A percentile compares a stretch with the other conserved stretches of the same genome.
Conservation (phyloP, 2,888 invertebrate genomes). For the Hartigia nigra region DNA sequence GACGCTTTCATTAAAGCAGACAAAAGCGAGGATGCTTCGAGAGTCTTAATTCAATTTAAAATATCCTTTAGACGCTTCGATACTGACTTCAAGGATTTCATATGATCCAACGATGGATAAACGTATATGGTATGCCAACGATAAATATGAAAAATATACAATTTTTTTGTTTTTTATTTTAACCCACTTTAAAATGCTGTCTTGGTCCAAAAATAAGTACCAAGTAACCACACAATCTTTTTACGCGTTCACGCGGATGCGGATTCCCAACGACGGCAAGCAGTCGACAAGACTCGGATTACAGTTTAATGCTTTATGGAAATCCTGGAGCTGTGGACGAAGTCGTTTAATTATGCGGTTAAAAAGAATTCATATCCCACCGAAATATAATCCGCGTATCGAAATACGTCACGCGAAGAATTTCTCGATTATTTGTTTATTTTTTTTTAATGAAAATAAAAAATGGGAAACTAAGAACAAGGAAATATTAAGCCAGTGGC, state of each 20-base stretch:
- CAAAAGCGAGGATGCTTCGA: not conserved
- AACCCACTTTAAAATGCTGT: not conserved
- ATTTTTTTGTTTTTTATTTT: too few relatives aligned
- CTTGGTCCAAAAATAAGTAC: not conserved
- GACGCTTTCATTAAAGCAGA: not conserved
- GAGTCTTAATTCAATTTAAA: not conserved
- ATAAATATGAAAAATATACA: not conserved
- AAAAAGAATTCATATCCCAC: not conserved
- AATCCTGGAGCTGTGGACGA: not conserved
- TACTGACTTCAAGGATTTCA: not conserved
- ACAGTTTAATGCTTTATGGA: not conserved
- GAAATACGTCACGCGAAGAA: not conserved
- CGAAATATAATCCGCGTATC: not conserved
- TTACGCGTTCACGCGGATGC: not conserved
- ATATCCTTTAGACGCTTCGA: not conserved
- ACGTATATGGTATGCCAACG: not conserved
- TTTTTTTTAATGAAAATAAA: not conserved
- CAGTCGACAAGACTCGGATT: not conserved
- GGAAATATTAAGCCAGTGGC: not conserved
- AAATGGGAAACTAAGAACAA: not conserved
- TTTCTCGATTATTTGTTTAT: not conserved
- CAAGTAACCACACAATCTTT: not conserved
- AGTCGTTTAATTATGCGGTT: not conserved
- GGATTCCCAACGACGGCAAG: not conserved
- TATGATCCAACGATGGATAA: not conserved